Percentiles rank a stretch among this genome's conserved stretches.
Conservation (phyloP, 1,140 invertebrate species). For the Oncopodura yosiiana region DNA sequence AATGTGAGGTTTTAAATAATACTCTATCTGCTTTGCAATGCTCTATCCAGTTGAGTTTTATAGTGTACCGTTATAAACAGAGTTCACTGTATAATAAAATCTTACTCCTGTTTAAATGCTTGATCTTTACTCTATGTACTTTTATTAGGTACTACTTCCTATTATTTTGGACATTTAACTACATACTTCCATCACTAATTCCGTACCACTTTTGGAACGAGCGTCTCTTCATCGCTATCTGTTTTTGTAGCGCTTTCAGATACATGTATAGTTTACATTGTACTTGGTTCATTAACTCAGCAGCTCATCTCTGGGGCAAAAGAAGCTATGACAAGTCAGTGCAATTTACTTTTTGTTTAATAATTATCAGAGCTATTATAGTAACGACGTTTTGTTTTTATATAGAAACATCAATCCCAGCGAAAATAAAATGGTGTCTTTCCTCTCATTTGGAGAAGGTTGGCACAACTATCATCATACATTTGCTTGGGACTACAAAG, state of each 20-base stretch:
- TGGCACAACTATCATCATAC: conserved; percentile 53
- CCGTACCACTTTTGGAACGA: conserved; percentile 49
- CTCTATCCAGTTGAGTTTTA: no score
- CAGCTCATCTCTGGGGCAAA: conserved; percentile 48
- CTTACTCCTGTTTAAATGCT: no score
- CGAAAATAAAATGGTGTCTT: conserved; percentile 27
- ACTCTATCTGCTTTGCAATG: no score
- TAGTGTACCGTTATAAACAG: no score
- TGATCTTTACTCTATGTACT: no score
- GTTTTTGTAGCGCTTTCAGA: conserved; percentile 45
- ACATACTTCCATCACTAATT: conserved; percentile 49
- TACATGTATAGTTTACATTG: conserved; percentile 45
- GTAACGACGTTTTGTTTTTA: no score
- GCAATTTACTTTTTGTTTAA: no score
- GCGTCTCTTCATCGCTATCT: conserved; percentile 43
- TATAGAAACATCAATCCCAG: conserved; percentile 48
- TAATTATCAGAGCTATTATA: no score
- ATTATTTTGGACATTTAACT: no score
- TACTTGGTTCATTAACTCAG: conserved; percentile 54
- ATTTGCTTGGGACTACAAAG: conserved; percentile 48
- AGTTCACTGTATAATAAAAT: no score
- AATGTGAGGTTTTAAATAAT: no score
- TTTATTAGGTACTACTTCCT: no score
- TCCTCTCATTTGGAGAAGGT: conserved; percentile 38
- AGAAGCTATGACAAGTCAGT: conserved; percentile 49